Percentiles rank a stretch among this genome's conserved stretches.
Evolutionary conservation across 2,797 vertebrate genomes (phyloP).

Genomic region (Pogoniulus pusillus): DNA sequence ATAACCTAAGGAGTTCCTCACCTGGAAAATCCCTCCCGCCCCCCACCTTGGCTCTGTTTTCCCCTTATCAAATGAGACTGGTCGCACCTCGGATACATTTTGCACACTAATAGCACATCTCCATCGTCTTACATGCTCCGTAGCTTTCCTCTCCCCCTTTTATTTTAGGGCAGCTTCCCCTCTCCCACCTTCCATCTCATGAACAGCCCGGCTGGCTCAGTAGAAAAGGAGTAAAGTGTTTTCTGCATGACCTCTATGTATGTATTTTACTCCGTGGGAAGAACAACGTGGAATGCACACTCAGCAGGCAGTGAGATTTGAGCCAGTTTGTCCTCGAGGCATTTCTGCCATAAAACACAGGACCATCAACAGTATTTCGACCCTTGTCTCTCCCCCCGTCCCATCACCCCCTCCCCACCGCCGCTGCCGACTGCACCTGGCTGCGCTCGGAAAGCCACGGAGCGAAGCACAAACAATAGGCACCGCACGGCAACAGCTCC

Average conservation of each 20-base stretch:
- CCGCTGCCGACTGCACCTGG: slow-evolving; percentile 49
- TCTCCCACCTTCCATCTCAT: slow-evolving; percentile 12
- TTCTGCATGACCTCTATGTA: slow-evolving; percentile 74
- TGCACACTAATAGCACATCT: background rate
- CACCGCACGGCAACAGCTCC: slow-evolving; percentile 71
- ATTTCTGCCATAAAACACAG: slow-evolving; percentile 55
- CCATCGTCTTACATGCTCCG: slow-evolving; percentile 48
- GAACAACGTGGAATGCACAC: slow-evolving; percentile 54
- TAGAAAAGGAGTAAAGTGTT: slow-evolving; percentile 53
- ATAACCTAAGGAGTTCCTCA: slow-evolving; percentile 46
- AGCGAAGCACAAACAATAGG: slow-evolving; percentile 9
- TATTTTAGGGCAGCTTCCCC: background rate
- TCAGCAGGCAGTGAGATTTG: slow-evolving; percentile 32
- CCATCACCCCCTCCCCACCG: background rate
- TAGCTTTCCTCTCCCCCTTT: background rate
- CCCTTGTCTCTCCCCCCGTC: background rate
- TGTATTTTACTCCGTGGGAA: slow-evolving; percentile 54
- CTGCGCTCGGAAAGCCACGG: slow-evolving; percentile 10
- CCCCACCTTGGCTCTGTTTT: background rate
- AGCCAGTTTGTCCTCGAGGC: slow-evolving; percentile 50
- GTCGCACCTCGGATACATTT: slow-evolving; percentile 3
- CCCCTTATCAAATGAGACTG: background rate
- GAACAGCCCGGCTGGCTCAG: slow-evolving; percentile 8
- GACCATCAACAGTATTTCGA: background rate
- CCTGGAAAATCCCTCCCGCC: slow-evolving; percentile 28